Base-by-base conservation (phyloP, 2,113 vertebrate species). In the Thymallus thymallus region DNA sequence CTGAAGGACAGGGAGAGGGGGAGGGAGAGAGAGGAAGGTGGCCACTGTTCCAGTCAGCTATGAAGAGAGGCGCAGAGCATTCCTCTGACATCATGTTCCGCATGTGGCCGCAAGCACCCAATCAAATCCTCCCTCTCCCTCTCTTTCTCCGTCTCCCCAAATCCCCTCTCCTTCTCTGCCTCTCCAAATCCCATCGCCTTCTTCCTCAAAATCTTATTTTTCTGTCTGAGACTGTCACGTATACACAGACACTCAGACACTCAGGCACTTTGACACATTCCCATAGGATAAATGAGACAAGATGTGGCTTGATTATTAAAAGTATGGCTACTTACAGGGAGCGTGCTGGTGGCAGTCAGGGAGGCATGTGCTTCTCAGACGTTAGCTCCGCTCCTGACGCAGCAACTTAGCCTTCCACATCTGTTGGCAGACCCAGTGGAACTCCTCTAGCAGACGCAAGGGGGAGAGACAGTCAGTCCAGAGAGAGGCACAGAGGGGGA, bases 81-180 rank as follows among this genome's bases (percentile, higher is more conserved):
- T 85, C 78, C 85, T 81, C 73, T 85, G 83, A 87, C 83, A 85
- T 87, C 87, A 88, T 86, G 61, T 77, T 80, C 61, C 68, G 72
- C 48, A 74, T 62, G 48, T 64, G 51, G 64, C 77, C 80, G 10
- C 76, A 79, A 68, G 48, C 79, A 78, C 71, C 84, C 80, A 80
- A 76, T 77, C 79, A 66, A 76, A 79, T 56, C 76, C 35, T 26
- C 71, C 72, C 75, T 75, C 73, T 68, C 82, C 71, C 72, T 67
- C 62, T 71, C 64, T 41, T 30, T 35, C 32, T 35, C 6, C 6
- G 6, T 6, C 32, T 32, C 30, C 6, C 46, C 46, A 16, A 48
- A 48, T 48, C 29, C 41, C 71, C 67, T 58, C 41, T 64, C 6
- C 22, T 22, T 46, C 41, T 35, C 35, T 9, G 1, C n/a, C 60